These are phyloP conservation scores for Ceuthmochares aereus DNA, from an alignment of 2,113 vertebrate genomes.

Conservation along the genomic window DNA sequence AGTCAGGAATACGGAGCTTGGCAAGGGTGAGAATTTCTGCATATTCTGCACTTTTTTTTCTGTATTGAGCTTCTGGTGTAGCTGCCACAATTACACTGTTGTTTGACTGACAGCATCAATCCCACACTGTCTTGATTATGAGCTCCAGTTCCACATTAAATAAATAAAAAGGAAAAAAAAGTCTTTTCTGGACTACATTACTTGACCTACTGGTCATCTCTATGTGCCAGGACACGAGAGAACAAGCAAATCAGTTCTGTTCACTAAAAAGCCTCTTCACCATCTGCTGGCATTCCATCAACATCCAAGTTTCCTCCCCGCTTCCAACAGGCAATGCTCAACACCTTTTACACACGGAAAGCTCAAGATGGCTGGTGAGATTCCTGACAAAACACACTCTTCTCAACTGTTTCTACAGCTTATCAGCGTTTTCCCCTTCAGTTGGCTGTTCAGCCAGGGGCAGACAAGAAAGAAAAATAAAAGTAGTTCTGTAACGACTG, in stretches of 20 bases:
- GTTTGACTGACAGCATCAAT: conserved; percentile 1
- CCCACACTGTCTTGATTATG: background rate
- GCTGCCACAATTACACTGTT: background rate
- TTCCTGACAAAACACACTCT: background rate
- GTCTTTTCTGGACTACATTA: background rate
- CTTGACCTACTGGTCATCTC: background rate
- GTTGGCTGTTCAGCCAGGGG: background rate
- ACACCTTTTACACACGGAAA: background rate
- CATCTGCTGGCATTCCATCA: background rate
- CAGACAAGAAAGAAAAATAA: background rate
- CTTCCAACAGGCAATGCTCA: background rate
- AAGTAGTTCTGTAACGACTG: background rate
- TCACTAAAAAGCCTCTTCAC: background rate
- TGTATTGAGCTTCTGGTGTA: background rate
- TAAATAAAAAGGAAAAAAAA: background rate
- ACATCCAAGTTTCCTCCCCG: background rate
- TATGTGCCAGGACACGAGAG: background rate
- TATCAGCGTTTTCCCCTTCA: background rate
- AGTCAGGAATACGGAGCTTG: background rate
- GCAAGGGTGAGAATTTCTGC: background rate
- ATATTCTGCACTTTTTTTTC: background rate
- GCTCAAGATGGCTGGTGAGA: background rate
- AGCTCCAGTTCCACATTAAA: background rate
- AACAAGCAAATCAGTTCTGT: background rate
- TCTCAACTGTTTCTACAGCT: background rate